Base-by-base conservation (phyloP, 2,888 invertebrate genomes). In the Alloplasta piceator region DNA sequence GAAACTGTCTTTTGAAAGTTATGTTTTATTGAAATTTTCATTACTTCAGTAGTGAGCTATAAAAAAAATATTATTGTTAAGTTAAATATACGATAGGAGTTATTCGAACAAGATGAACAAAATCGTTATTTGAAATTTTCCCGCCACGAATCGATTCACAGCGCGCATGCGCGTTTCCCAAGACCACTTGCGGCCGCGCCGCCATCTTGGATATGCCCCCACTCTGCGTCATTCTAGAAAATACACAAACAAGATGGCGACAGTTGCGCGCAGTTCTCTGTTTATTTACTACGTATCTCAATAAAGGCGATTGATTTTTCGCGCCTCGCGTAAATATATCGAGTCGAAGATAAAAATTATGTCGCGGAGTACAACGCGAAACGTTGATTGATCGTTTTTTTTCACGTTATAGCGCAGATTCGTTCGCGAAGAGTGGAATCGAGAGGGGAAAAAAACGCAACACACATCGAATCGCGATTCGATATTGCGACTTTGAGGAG, bases 181-280 rank as follows among this genome's bases (percentile, higher is more conserved):
- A 26, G 52, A 7, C 14, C 14, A 14, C 14, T n/a, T 52, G 52
- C 52, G 52, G 14, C 1, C 14, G 52, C 52, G 14, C 1, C 14
- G 14, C 14, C 52, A 6, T 5, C 14, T 14, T 14, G 6, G n/a
- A 12, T 48, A 48, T 48, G 12, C 12, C 52, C 6, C 52, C 56
- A 41, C 60, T 66, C 50, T 46, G 55, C 38, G 41, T 43, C 16
- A 50, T 68, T 14, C 52, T 6, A 52, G 52, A 52, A 52, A 12
- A 14, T 14, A 52, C 16, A 82, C 77, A 81, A 82, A 79, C 83
- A 87, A 86, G 86, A 89, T 89, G 88, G 89, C 26, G 26, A 26
- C 85, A 86, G 89, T 87, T 84, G 84, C 87, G 86, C 88, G 89
- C 84, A 89, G 85, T 88, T 86, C 82, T 84, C 86, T 90, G 89